Base-by-base conservation (phyloP, 2,113 vertebrate genomes). In the Paratilapia polleni region DNA sequence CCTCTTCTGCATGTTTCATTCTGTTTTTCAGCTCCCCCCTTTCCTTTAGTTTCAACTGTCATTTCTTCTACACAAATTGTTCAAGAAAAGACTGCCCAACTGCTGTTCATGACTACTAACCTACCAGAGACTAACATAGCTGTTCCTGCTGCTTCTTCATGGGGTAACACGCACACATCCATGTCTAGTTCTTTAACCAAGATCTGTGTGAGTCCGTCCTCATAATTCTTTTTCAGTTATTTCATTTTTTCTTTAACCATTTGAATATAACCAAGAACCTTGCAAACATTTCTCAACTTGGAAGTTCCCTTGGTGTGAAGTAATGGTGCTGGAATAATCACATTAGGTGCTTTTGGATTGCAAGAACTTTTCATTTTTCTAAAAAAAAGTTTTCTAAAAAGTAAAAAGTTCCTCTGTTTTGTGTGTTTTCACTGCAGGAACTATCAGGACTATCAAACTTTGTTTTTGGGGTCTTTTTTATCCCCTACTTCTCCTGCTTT, bases 51-150 rank as follows among this genome's bases (percentile, higher is more conserved):
- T 31, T 11, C 28, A 70, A 4, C 66, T 2, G 15, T 49, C 3
- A 8, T 56, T 80, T 82, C 63, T 5, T 79, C 43, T 81, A 36
- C 24, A 74, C 62, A 12, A 76, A 81, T 54, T 61, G 52, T 43
- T 68, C 26, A 43, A 83, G 83, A 31, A 58, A 57, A 31, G 6
- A 84, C 66, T 64, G 41, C 68, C 36, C 68, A 8, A 9, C 74
- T 38, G 64, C 62, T 38, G 22, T 49, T 56, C 56, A 9, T 79
- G 58, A 78, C 85, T 60, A 73, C 88, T 90, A 83, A 81, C 85
- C 83, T 34, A 26, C 76, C 81, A 19, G 1, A 56, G 63, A 88
- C 85, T 92, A 92, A 88, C 88, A 54, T 41, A 83, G 28, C 56
- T 77, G 58, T 47, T 14, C 22, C 41, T 59, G 1, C 80, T 75